Conservation (phyloP, 2,797 vertebrate species). For the Catostomus latipinnis region DNA sequence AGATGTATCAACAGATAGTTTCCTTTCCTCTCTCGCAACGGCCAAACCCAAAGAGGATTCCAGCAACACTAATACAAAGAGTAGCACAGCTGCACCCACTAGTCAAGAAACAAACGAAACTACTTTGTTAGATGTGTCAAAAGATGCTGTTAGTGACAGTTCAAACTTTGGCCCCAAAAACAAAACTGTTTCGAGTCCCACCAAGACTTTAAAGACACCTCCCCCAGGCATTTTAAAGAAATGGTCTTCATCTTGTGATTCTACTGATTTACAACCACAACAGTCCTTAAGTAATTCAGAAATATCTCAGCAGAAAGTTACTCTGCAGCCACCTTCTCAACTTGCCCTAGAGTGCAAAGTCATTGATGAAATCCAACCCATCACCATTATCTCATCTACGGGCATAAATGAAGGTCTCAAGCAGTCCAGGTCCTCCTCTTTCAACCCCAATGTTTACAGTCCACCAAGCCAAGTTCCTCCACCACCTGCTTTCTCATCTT, state of each 20-base stretch:
- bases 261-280: conserved; percentile 53
- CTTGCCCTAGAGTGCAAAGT: conserved; percentile 67
- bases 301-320: neutral
- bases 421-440: conserved; percentile 68
- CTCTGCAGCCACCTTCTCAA: conserved; percentile 64
- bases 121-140: conserved; percentile 56
- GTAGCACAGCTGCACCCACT: conserved; percentile 65
- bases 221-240: conserved; percentile 74
- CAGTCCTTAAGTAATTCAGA: conserved; percentile 21
- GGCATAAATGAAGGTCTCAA: conserved; percentile 78
- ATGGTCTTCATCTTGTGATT: conserved; percentile 41
- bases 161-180: conserved; percentile 65
- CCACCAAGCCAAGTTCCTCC: conserved; percentile 69
- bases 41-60: conserved; percentile 68
- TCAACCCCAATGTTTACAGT: conserved; percentile 70
- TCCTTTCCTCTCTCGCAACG: conserved; percentile 85
- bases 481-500: conserved; percentile 75
- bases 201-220: conserved; percentile 82
- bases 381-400: conserved; percentile 76
- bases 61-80: conserved; percentile 63
- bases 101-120: conserved; percentile 69
- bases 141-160: conserved; percentile 60
- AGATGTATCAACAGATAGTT: conserved; percentile 93
- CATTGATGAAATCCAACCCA: conserved; percentile 77
- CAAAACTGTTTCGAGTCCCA: conserved; percentile 65